Evolutionary conservation across 2,113 vertebrate genomes (phyloP), one percentile per base, ranked within the genome.

Genomic region (Triplophysa dalaica): DNA sequence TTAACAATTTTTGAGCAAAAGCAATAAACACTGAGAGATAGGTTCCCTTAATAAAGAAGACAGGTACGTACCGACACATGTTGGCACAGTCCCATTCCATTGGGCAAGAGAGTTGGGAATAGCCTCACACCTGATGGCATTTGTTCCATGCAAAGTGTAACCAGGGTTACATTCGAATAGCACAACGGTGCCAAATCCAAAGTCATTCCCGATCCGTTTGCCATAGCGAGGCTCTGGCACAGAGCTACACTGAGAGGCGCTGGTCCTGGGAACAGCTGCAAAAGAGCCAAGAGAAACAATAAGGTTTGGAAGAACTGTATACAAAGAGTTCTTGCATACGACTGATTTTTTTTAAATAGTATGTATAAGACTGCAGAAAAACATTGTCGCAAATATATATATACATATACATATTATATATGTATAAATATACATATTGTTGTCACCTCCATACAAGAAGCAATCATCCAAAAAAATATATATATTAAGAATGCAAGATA

Each of bases 161-260:
- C 97, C 97, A 86, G 97, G 96, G 87, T 92, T 98, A 88, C 97
- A 99, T 85, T 98, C 96, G 92, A 99, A 99, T 84, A 96, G 92
- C 77, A 99, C 94, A 75, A 92, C 68, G 77, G 96, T 97, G 69
- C 96, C 94, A 45, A 94, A 94, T 81, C 95, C 95, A 93, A 99
- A 99, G 86, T 97, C 96, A 86, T 96, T 99, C 88, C 97, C 97
- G 85, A 97, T 92, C 72, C 97, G 93, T 91, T 94, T 98, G 87
- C 97, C 97, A 79, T 96, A 98, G 70, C 96, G 94, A 4, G 97
- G 97, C 93, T 99, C 97, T 13, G 97, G 97, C 80, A 99, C 95
- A 16, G 97, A 99, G 90, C 93, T 98, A 84, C 97, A 99, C 75
- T 99, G 97, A 81, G 95, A 95, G 56, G 96, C 94, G 81, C 97